These are phyloP conservation scores for Colaptes auratus DNA, from an alignment of 2,113 vertebrate genomes.

Conservation along the genomic window DNA sequence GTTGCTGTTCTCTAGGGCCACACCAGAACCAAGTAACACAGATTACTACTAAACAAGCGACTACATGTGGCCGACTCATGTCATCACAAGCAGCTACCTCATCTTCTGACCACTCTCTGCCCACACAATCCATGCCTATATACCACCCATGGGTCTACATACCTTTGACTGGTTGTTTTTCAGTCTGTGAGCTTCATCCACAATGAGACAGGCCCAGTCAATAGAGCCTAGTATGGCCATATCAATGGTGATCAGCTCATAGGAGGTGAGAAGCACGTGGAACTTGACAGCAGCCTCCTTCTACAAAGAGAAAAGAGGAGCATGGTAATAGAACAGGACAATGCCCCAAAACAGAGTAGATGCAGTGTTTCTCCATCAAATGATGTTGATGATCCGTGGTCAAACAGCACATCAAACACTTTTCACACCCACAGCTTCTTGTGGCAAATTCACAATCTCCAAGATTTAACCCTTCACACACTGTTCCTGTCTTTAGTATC, in stretches of 20 bases:
- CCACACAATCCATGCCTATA: background rate
- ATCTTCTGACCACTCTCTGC: background rate
- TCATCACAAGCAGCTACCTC: background rate
- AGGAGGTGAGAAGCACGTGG: conserved; percentile 93
- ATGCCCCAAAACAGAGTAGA: background rate
- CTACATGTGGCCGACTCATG: background rate
- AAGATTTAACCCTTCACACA: background rate
- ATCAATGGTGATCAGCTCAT: conserved; percentile 95
- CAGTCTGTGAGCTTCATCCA: conserved; percentile 95
- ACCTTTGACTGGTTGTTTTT: conserved; percentile 99
- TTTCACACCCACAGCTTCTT: background rate
- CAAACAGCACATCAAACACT: background rate
- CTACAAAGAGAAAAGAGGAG: conserved; percentile 69
- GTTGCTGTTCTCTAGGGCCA: too few relatives aligned
- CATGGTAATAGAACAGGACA: background rate
- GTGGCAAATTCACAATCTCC: background rate
- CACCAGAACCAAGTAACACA: too few relatives aligned
- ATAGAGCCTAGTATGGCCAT: conserved; percentile 96
- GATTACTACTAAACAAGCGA: background rate
- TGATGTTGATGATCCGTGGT: background rate
- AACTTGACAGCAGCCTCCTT: conserved; percentile 97
- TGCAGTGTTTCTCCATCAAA: background rate
- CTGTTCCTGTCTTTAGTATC: background rate
- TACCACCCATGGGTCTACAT: background rate
- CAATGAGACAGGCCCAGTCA: conserved; percentile 96